phyloP scores from a whole-genome alignment of 1,140 invertebrate species.

The Drosophila orosa region DNA sequence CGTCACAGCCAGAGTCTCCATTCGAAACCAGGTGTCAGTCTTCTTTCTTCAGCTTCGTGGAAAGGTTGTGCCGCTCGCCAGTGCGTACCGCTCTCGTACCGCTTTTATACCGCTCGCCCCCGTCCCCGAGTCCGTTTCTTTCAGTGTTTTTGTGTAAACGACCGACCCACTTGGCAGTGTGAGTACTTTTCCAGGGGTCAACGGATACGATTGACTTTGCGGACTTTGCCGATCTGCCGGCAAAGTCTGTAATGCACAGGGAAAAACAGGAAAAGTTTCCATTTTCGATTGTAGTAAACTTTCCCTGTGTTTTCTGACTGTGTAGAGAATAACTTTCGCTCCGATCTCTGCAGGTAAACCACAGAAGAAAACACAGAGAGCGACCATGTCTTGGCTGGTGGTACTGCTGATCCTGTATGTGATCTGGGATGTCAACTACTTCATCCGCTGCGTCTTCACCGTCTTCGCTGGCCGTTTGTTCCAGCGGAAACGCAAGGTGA shows the following conservation, averaged over 20 bases:
- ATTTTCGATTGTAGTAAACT: background rate
- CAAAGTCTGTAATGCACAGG: slow-evolving; percentile 17
- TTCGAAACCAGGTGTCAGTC: slow-evolving; percentile 5
- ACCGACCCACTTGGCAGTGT: slow-evolving; percentile 1
- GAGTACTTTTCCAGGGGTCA: slow-evolving; percentile 50
- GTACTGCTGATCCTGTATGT: slow-evolving; percentile 88
- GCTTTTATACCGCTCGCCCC: background rate
- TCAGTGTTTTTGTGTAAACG: background rate
- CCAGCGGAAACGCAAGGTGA: slow-evolving; percentile 88
- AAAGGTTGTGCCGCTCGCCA: slow-evolving; percentile 23
- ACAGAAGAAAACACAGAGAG: background rate
- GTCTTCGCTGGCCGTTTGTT: slow-evolving; percentile 88
- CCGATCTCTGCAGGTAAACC: background rate
- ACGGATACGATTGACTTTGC: slow-evolving; percentile 47
- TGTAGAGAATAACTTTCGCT: slow-evolving; percentile 49
- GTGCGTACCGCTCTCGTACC: background rate
- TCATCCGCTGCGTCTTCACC: slow-evolving; percentile 88
- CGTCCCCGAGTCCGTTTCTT: background rate
- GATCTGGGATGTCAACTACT: slow-evolving; percentile 92
- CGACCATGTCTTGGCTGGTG: slow-evolving; percentile 74
- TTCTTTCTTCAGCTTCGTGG: slow-evolving; percentile 9
- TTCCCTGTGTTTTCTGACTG: background rate
- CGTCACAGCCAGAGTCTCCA: slow-evolving; percentile 17
- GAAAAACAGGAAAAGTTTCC: background rate
- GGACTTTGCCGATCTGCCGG: background rate